phyloP scores from a whole-genome alignment of 1,140 invertebrate genomes.

The Heterodera schachtii region DNA sequence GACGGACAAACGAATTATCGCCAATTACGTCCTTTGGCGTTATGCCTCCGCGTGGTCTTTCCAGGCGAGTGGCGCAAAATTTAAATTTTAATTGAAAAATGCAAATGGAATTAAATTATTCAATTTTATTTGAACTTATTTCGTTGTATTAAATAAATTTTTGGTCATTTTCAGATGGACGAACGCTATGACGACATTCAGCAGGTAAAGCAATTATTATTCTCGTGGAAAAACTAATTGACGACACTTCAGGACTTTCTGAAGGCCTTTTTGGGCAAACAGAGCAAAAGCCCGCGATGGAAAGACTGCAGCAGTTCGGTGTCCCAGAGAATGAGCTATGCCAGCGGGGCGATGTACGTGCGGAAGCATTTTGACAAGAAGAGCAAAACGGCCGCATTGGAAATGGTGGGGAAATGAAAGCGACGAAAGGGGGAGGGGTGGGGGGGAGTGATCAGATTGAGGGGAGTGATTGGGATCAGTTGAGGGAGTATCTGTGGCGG shows the following conservation, averaged over 20 bases:
- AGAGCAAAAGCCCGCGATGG: constrained; percentile 54
- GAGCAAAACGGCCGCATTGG: constrained; percentile 49
- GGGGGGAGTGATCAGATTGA: too few relatives aligned
- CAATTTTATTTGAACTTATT: too few relatives aligned
- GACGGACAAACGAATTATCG: constrained; percentile 44
- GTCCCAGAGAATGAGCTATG: constrained; percentile 39
- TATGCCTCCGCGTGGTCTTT: constrained; percentile 52
- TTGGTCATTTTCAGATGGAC: constrained; percentile 44
- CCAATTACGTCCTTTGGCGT: constrained; percentile 55
- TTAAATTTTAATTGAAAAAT: background rate
- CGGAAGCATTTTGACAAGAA: constrained; percentile 46
- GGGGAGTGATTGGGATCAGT: too few relatives aligned
- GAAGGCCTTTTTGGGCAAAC: constrained; percentile 51
- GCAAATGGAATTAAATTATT: too few relatives aligned
- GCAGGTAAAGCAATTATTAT: constrained; percentile 35
- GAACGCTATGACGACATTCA: constrained; percentile 55
- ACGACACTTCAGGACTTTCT: constrained; percentile 40
- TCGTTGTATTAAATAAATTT: background rate
- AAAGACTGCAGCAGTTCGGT: constrained; percentile 50
- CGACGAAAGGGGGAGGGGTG: too few relatives aligned
- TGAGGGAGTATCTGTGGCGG: too few relatives aligned
- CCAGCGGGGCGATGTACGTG: constrained; percentile 55
- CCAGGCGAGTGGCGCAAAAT: background rate
- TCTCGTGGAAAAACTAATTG: background rate
- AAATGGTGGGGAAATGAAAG: constrained; percentile 40